Evolutionary conservation across 1,140 invertebrate species (phyloP).

Genomic region (Thalassaphorura encarpata): DNA sequence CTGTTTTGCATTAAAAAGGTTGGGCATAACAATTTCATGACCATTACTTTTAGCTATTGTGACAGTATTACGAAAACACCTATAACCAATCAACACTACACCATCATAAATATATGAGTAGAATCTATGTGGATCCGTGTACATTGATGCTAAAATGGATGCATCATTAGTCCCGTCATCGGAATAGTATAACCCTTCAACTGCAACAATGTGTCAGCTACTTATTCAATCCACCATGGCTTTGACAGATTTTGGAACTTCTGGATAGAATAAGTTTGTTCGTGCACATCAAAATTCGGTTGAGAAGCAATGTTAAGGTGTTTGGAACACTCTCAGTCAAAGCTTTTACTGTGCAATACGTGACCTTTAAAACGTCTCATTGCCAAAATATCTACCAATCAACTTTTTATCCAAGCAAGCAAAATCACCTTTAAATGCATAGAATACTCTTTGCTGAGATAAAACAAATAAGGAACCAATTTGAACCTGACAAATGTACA

Average conservation of each 20-base stretch:
- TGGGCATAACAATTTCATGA: constrained; percentile 28
- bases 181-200: constrained; percentile 23
- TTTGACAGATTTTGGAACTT: constrained; percentile 24
- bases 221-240: constrained; percentile 20
- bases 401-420: not conserved
- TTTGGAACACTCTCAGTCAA: not conserved
- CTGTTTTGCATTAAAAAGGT: constrained; percentile 17
- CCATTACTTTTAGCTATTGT: not conserved
- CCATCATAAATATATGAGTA: not conserved
- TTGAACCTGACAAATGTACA: not conserved
- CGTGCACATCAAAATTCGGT: constrained; percentile 15
- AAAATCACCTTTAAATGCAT: not conserved
- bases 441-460: not conserved
- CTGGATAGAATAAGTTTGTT: constrained; percentile 19
- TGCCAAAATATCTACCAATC: not conserved
- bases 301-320: not conserved
- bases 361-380: not conserved
- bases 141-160: constrained; percentile 18
- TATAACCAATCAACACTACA: not conserved
- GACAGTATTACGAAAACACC: constrained; percentile 16
- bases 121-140: not conserved
- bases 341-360: not conserved
- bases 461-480: not conserved
- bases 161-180: constrained; percentile 29
- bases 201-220: constrained; percentile 23